Evolutionary conservation across 2,797 vertebrate genomes (phyloP).

Genomic region (Cygnus olor): DNA sequence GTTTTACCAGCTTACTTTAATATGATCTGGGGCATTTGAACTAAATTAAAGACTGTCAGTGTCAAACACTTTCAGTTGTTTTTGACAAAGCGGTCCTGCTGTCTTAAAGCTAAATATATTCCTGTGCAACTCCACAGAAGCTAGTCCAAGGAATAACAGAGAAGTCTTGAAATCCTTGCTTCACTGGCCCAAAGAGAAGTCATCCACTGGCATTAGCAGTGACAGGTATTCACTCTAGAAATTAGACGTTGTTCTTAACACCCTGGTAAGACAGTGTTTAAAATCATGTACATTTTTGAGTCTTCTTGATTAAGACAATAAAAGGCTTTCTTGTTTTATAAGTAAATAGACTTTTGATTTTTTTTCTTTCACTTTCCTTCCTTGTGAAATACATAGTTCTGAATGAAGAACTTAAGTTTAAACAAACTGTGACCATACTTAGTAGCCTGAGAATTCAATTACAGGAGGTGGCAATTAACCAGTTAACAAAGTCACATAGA

Average conservation of each 20-base stretch:
- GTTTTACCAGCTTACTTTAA: neutral
- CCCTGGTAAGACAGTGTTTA: neutral
- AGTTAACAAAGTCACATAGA: neutral
- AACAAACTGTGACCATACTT: neutral
- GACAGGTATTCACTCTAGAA: neutral
- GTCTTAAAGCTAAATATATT: neutral
- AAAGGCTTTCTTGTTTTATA: neutral
- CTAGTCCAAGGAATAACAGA: neutral
- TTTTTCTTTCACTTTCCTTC: neutral
- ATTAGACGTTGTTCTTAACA: neutral
- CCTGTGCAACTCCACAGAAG: neutral
- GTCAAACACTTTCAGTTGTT: neutral
- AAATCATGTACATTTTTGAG: neutral
- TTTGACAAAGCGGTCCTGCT: neutral
- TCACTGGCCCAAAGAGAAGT: neutral
- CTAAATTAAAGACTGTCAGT: neutral
- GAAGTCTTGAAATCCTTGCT: neutral
- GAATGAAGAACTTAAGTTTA: neutral
- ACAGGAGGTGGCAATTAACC: neutral
- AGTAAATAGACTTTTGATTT: neutral
- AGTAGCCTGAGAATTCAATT: neutral
- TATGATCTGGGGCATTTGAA: neutral
- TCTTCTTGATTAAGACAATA: neutral
- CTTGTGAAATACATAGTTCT: neutral
- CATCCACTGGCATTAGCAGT: neutral